Evolutionary conservation across 2,888 invertebrate genomes (phyloP), one percentile per base, ranked within the genome.

Genomic region (Sinopyrophorus schimmeli): DNA sequence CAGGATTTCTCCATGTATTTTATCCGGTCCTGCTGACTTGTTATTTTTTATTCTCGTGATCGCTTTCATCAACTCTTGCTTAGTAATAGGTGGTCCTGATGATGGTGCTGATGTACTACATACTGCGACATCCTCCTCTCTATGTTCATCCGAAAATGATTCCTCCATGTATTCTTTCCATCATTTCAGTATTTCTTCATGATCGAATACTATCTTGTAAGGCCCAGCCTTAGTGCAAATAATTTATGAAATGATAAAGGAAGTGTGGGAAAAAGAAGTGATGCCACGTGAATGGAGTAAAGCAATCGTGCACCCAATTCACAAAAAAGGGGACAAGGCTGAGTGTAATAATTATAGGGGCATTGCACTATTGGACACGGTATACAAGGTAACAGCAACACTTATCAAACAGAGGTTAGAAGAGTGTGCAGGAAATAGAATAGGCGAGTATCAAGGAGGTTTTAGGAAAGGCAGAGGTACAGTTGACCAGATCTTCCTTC

Each of bases 331-430:
- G 10, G 37, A 37, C 14, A 6, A 6, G 23, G 16, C 11, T 23
- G 24, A 37, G 23, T 37, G 37, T 12, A 10, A 24, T 10, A 23
- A 37, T 16, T 37, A 32, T 32, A 32, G 32, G 17, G 35, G 21
- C 12, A 35, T 31, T 3, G 6, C 15, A 5, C 16, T 15, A 20
- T 20, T 20, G 15, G 35, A 35, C 12, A 12, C 21, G 4, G 21
- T 11, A 3, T 35, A 15, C 31, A 20, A 35, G 12, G 11, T 18
- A 9, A 11, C 21, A 20, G 35, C 35, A 18, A 20, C 23, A 3
- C 3, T 20, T 7, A 35, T 21, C 10, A 32, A 32, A 11, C 18
- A 16, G 3, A 21, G 21, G 12, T 11, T 35, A 14, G 35, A 20
- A 18, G 21, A 2, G 20, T 7, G n/a, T n/a, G 23, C 21, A 6